Evolutionary conservation across 2,797 vertebrate species (phyloP).

Genomic region (Hyperoplus lanceolatus): DNA sequence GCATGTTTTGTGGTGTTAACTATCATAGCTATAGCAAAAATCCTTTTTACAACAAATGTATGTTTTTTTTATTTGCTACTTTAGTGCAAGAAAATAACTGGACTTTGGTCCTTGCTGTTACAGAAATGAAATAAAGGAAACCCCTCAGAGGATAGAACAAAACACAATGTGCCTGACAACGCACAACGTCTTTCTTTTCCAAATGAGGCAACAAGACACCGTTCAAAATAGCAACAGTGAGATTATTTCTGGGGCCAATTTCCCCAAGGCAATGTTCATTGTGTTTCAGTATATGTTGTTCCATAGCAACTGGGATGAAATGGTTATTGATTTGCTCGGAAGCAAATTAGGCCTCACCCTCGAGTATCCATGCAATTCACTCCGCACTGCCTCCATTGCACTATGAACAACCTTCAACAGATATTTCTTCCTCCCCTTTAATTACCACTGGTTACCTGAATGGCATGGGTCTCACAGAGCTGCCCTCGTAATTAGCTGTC

Average conservation of each 20-base stretch:
- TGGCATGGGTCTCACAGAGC: constrained; percentile 63
- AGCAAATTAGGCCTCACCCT: constrained; percentile 82
- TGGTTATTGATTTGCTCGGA: constrained; percentile 84
- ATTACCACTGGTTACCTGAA: constrained; percentile 85
- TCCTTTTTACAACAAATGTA: constrained; percentile 29
- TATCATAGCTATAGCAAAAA: constrained; percentile 1
- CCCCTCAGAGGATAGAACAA: constrained; percentile 36
- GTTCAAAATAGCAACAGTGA: constrained; percentile 62
- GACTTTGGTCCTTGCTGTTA: constrained; percentile 31
- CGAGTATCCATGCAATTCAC: constrained; percentile 72
- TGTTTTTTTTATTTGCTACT: constrained; percentile 16
- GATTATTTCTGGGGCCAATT: constrained; percentile 64
- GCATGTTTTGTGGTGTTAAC: constrained; percentile 46
- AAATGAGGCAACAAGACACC: constrained; percentile 49
- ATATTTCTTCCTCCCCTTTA: constrained; percentile 83
- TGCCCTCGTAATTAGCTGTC: constrained; percentile 85
- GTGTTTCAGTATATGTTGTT: constrained; percentile 81
- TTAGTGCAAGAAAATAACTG: constrained; percentile 31
- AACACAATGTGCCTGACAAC: constrained; percentile 58
- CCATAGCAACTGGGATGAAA: constrained; percentile 83
- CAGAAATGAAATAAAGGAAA: constrained; percentile 52
- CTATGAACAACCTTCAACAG: constrained; percentile 69
- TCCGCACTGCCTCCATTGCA: constrained; percentile 59
- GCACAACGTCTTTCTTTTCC: constrained; percentile 34
- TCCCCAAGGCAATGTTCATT: constrained; percentile 79